A percentile compares a stretch with the other conserved stretches of the same genome.
phyloP scores from a whole-genome alignment of 2,888 invertebrate species.

The Gibbula magus region DNA sequence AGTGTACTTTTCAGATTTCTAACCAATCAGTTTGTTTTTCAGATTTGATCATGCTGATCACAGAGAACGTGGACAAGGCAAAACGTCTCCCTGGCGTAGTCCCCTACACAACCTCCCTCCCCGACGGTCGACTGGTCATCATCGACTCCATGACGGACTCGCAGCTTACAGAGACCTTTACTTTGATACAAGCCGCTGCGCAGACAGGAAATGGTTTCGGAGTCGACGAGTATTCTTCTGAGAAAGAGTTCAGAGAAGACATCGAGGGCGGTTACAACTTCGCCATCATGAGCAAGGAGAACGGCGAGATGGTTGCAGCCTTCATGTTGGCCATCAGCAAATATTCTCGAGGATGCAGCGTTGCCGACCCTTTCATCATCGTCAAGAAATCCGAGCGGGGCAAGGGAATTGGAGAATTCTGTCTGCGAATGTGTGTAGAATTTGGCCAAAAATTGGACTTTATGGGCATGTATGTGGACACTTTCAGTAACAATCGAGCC shows the following conservation, averaged over 20 bases:
- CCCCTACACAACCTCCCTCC: slow-evolving; percentile 43
- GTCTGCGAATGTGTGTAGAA: slow-evolving; percentile 41
- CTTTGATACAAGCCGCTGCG: slow-evolving; percentile 48
- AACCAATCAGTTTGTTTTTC: too few relatives aligned
- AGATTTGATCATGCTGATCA: slow-evolving; percentile 3
- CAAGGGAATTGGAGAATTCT: slow-evolving; percentile 50
- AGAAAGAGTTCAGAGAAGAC: slow-evolving; percentile 46
- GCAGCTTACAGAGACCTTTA: slow-evolving; percentile 53
- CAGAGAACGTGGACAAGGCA: slow-evolving; percentile 19
- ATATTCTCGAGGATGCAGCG: slow-evolving; percentile 43
- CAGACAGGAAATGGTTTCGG: slow-evolving; percentile 52
- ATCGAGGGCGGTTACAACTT: slow-evolving; percentile 46
- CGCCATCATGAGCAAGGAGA: slow-evolving; percentile 45
- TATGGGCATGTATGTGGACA: slow-evolving; percentile 49
- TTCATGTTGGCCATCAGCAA: slow-evolving; percentile 49
- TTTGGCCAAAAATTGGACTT: slow-evolving; percentile 47
- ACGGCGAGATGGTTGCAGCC: slow-evolving; percentile 45
- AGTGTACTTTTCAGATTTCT: too few relatives aligned
- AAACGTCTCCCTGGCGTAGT: slow-evolving; percentile 36
- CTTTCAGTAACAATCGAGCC: slow-evolving; percentile 45
- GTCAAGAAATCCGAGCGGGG: slow-evolving; percentile 45
- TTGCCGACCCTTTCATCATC: slow-evolving; percentile 52
- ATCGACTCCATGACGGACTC: slow-evolving; percentile 52
- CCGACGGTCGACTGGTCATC: slow-evolving; percentile 41
- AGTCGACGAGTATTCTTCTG: slow-evolving; percentile 45